Evolutionary conservation across 2,888 invertebrate species (phyloP), one percentile per base, ranked within the genome.

Genomic region (Clistopyga incitator): DNA sequence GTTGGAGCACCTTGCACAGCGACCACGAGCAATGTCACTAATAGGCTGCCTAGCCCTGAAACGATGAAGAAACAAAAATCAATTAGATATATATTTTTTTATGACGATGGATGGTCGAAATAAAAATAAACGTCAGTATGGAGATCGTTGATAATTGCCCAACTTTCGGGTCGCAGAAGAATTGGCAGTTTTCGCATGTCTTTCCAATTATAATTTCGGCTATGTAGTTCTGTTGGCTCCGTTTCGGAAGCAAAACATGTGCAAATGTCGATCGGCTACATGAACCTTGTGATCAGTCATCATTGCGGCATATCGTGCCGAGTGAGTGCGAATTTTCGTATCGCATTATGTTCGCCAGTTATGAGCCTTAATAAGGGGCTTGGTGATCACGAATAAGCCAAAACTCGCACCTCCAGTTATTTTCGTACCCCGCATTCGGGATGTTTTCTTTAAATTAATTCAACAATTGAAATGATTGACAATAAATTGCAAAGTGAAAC

Each of bases 341-440:
- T 15, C 87, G 88, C 90, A 90, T 91, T 90, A 91, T 70, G 78
- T 90, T 90, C 90, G 86, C 86, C 85, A 90, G 91, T 91, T 91
- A 91, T 89, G 91, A 92, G 89, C 89, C 87, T 87, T 91, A 89
- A 91, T 91, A 89, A 91, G 88, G 89, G 91, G 90, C 89, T 89
- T 84, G 89, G 74, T 86, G 54, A 68, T 78, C 81, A 86, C 83
- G 85, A 86, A 75, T 65, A 38, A 15, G 61, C 23, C 59, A 68
- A 8, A 71, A 47, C n/a, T 54, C 38, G 52, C 77, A 67, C 59
- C 6, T 67, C 68, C 67, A 56, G 72, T 38, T 70, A 67, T 59
- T 52, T 45, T 54, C 23, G 74, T 42, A 59, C 54, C 38, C 47
- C 70, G n/a, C 25, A 65, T 74, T 82, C 77, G 50, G 67, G 18